Base-by-base conservation (phyloP, 2,113 vertebrate species). In the Nibea coibor region DNA sequence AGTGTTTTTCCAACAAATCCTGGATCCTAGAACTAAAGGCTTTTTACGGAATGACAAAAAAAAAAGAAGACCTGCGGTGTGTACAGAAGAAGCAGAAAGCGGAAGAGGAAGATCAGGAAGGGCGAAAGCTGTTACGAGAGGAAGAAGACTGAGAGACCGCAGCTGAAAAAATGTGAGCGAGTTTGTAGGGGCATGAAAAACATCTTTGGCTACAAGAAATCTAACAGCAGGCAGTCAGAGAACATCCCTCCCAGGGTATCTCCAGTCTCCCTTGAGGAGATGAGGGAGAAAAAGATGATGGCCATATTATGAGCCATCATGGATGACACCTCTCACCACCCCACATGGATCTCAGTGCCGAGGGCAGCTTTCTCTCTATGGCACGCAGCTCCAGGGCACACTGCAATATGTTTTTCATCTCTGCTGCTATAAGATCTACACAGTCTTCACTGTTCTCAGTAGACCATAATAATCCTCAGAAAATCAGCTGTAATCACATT, bases 251-350 rank as follows among this genome's bases (percentile, higher is more conserved):
- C 2, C 51, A 65, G 80, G 65, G 72, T 63, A 67, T 63, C n/a
- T 35, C 53, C 50, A 11, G 22, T 58, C 77, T 81, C 75, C 77
- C 75, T 58, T 0, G 24, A 62, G 69, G 42, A 71, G 42, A 67
- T 3, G 39, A 65, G 65, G 58, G 59, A 71, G 64, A 66, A 69
- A 80, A 86, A 82, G 64, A 86, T 78, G 85, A 90, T 75, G 82
- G 63, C 43, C 66, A 77, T 61, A 82, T 85, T 77, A 84, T 86
- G 80, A 73, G 82, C 83, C 79, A 81, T 87, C 82, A 86, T 59
- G 63, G 72, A 78, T 48, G 62, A 79, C 80, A 79, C 66, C 53
- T 74, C 68, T 51, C 31, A 79, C 48, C 78, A 26, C 75, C 83
- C 45, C 66, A 16, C 62, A 26, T 75, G 76, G 80, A 88, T 71